A percentile compares a stretch with the other conserved stretches of the same genome.
These are phyloP conservation scores for Clunio marinus DNA, from an alignment of 2,888 invertebrate species.

Conservation along the genomic window DNA sequence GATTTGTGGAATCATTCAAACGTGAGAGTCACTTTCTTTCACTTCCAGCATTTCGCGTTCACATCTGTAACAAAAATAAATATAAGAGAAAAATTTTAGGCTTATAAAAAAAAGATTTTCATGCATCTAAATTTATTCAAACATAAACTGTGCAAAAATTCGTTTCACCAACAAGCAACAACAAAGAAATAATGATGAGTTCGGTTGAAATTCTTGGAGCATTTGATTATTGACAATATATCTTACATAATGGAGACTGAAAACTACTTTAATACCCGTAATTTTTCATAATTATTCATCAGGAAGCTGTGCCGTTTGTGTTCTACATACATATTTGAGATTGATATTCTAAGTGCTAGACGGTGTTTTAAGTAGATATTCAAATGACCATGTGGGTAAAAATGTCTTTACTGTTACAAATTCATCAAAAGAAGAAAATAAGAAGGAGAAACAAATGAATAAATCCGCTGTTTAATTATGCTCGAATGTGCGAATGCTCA, in stretches of 20 bases:
- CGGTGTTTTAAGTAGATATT: too few relatives aligned
- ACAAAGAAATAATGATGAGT: too few relatives aligned
- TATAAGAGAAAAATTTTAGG: neutral
- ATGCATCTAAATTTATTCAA: neutral
- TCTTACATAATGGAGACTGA: too few relatives aligned
- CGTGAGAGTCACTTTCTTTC: neutral
- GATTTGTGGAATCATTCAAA: constrained; percentile 30
- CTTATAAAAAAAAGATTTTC: neutral
- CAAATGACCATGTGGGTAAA: constrained; percentile 5
- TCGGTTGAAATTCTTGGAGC: too few relatives aligned
- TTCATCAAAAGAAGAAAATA: constrained; percentile 20
- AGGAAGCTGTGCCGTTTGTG: constrained; percentile 18
- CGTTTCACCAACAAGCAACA: neutral
- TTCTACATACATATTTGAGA: too few relatives aligned
- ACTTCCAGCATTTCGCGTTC: neutral
- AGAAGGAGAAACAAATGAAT: neutral
- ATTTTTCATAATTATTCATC: neutral
- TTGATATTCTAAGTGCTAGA: too few relatives aligned
- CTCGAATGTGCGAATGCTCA: neutral
- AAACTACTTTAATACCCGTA: too few relatives aligned
- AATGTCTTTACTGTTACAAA: constrained; percentile 18
- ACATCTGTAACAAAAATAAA: constrained; percentile 16
- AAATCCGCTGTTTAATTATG: constrained; percentile 4
- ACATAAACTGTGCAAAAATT: neutral
- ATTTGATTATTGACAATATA: too few relatives aligned